Conservation (phyloP, 2,113 vertebrate genomes). For the Accipiter cooperii region DNA sequence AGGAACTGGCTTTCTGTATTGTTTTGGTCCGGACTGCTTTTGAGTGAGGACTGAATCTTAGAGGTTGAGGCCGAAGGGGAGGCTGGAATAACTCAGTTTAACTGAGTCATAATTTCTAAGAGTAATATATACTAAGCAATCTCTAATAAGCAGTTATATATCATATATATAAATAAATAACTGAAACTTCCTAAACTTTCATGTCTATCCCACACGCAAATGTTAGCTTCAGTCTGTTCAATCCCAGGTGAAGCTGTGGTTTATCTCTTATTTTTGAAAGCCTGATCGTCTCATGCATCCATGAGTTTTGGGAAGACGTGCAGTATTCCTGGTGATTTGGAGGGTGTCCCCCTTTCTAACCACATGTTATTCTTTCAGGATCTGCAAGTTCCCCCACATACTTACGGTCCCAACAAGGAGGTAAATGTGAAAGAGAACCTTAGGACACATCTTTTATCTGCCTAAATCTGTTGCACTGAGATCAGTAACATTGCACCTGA, state of each 20-base stretch:
- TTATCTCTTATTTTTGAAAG: background rate
- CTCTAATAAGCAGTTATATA: background rate
- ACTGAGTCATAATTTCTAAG: background rate
- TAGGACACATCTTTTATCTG: background rate
- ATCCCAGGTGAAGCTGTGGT: background rate
- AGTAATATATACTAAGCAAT: background rate
- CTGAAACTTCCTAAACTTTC: background rate
- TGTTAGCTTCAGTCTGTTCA: background rate
- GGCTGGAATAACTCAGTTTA: background rate
- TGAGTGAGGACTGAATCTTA: background rate
- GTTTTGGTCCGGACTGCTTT: background rate
- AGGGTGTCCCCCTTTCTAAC: background rate
- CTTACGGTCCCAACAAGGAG: background rate
- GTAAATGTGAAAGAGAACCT: background rate
- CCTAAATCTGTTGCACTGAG: background rate
- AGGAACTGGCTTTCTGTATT: background rate
- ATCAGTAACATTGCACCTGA: no score
- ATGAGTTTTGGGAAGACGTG: background rate
- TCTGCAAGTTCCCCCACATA: background rate
- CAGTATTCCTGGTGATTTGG: background rate
- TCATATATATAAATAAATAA: background rate
- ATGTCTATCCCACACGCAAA: background rate
- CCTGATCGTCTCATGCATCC: background rate
- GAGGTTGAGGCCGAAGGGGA: background rate
- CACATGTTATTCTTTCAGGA: background rate